A percentile compares a stretch with the other conserved stretches of the same genome.
Conservation (phyloP, 2,797 vertebrate genomes). For the Spinibarbus caldwelli region DNA sequence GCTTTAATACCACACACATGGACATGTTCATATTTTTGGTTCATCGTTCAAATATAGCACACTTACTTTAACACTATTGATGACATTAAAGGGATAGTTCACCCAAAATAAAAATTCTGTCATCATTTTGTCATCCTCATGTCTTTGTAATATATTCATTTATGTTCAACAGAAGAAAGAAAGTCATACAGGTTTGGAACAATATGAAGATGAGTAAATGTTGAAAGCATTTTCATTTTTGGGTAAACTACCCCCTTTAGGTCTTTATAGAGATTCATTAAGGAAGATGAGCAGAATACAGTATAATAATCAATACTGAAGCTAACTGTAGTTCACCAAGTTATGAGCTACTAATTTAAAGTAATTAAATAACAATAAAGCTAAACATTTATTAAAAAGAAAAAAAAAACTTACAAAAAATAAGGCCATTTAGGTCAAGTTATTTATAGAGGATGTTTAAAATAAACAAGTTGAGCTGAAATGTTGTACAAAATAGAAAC, state of each 20-base stretch:
- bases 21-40: background rate
- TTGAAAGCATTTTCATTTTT: background rate
- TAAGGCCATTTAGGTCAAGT: too few relatives aligned
- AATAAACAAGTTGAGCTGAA: background rate
- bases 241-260: background rate
- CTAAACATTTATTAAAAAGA: background rate
- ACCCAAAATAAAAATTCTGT: background rate
- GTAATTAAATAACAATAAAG: background rate
- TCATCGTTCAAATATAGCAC: background rate
- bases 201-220: background rate
- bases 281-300: background rate
- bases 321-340: background rate
- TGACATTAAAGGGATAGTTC: background rate
- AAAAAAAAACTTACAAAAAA: background rate
- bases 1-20: constrained; percentile 22
- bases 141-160: background rate
- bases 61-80: background rate
- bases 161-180: background rate
- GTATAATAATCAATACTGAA: background rate
- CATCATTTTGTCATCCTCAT: background rate
- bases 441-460: background rate
- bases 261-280: background rate
- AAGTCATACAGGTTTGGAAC: background rate
- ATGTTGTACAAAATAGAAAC: background rate
- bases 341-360: background rate